Evolutionary conservation across 2,888 invertebrate species (phyloP).

Genomic region (Holacanthella duospinosa): DNA sequence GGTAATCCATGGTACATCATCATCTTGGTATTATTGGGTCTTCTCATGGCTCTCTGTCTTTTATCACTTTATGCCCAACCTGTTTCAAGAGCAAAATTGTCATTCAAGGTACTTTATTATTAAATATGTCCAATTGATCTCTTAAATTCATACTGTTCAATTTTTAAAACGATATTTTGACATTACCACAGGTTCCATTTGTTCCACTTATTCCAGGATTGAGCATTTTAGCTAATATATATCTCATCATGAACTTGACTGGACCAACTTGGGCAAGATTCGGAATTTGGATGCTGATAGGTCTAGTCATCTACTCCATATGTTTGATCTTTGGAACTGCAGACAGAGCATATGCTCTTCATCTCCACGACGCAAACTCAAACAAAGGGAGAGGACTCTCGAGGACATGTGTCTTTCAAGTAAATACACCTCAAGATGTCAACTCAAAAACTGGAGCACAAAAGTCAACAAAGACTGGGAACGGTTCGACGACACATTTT

Average conservation of each 20-base stretch:
- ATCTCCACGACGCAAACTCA: background rate
- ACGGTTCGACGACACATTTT: too few species aligned
- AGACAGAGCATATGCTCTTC: constrained; percentile 21
- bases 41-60: constrained; percentile 13
- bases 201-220: constrained; percentile 45
- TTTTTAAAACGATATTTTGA: background rate
- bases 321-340: constrained; percentile 31
- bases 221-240: constrained; percentile 45
- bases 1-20: background rate
- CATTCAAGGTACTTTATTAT: constrained; percentile 28
- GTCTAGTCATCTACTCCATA: constrained; percentile 27
- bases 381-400: too few species aligned
- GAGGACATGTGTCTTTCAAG: too few species aligned
- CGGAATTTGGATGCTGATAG: constrained; percentile 44
- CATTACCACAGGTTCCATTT: constrained; percentile 42
- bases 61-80: constrained; percentile 26
- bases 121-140: background rate
- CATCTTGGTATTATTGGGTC: background rate
- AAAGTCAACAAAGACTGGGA: too few species aligned
- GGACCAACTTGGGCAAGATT: constrained; percentile 46
- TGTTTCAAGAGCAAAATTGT: constrained; percentile 24
- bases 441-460: too few species aligned
- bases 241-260: constrained; percentile 45
- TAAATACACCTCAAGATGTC: too few species aligned
- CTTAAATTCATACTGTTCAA: background rate